These are phyloP conservation scores for Myotis myotis DNA, from an alignment of 2,797 vertebrate species.

Conservation along the genomic window DNA sequence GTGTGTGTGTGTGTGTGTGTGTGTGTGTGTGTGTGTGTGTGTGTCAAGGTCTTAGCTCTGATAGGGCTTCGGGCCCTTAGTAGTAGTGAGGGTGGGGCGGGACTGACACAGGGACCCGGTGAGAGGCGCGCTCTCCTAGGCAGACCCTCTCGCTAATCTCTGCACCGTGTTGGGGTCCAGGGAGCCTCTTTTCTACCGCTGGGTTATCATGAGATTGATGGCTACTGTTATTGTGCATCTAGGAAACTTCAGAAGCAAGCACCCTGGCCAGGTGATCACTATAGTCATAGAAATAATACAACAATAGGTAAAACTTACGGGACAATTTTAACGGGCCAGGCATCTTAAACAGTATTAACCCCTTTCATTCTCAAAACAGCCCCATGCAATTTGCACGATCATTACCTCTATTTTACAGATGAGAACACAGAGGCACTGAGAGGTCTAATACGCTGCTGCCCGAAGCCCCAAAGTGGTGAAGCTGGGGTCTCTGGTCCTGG, in stretches of 20 bases:
- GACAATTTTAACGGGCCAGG: background rate
- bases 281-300: background rate
- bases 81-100: too few relatives aligned
- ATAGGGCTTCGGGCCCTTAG: background rate
- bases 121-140: background rate
- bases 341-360: background rate
- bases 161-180: background rate
- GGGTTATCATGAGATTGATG: background rate
- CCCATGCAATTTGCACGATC: background rate
- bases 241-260: background rate
- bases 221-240: background rate
- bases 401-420: background rate
- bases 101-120: background rate
- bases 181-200: background rate
- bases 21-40: too few relatives aligned
- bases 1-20: too few relatives aligned
- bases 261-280: background rate
- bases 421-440: accelerated
- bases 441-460: background rate
- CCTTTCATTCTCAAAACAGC: background rate
- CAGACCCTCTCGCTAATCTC: background rate
- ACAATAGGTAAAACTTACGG: background rate
- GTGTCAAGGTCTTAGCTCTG: background rate
- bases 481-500: background rate
- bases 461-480: background rate